A percentile compares a stretch with the other conserved stretches of the same genome.
phyloP scores from a whole-genome alignment of 2,113 vertebrate species.

The Procavia capensis region DNA sequence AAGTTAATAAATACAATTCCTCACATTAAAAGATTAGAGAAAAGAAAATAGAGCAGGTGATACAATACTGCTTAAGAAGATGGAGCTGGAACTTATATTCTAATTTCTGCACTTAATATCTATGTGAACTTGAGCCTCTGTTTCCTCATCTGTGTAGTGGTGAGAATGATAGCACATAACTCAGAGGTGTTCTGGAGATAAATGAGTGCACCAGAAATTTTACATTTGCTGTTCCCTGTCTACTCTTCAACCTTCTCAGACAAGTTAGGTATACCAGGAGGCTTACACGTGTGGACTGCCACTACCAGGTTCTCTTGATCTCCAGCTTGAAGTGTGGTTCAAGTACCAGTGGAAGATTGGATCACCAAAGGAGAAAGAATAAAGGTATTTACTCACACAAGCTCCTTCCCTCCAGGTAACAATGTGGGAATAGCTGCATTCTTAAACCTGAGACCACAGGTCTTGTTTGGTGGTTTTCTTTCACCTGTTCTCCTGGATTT shows the following conservation, averaged over 20 bases:
- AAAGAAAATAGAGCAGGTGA: too few relatives aligned
- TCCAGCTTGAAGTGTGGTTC: background rate
- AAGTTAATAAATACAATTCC: too few relatives aligned
- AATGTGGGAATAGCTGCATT: background rate
- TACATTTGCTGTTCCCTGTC: too few relatives aligned
- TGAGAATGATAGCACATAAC: too few relatives aligned
- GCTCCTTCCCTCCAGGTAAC: background rate
- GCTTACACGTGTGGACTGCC: background rate
- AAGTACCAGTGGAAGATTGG: background rate
- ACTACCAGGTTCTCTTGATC: background rate
- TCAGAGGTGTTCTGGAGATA: too few relatives aligned
- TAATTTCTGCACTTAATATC: background rate
- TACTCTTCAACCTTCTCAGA: too few relatives aligned
- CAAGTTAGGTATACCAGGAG: background rate
- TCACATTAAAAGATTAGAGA: too few relatives aligned
- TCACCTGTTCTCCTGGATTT: background rate
- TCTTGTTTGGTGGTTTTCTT: background rate
- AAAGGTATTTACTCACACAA: background rate
- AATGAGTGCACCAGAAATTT: too few relatives aligned
- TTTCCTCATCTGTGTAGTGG: too few relatives aligned
- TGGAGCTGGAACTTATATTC: too few relatives aligned
- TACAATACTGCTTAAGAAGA: too few relatives aligned
- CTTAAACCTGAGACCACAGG: background rate
- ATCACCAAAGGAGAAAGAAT: background rate
- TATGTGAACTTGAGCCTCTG: background rate